Evolutionary conservation across 2,113 vertebrate species (phyloP).

Genomic region (Pangasianodon hypophthalmus): DNA sequence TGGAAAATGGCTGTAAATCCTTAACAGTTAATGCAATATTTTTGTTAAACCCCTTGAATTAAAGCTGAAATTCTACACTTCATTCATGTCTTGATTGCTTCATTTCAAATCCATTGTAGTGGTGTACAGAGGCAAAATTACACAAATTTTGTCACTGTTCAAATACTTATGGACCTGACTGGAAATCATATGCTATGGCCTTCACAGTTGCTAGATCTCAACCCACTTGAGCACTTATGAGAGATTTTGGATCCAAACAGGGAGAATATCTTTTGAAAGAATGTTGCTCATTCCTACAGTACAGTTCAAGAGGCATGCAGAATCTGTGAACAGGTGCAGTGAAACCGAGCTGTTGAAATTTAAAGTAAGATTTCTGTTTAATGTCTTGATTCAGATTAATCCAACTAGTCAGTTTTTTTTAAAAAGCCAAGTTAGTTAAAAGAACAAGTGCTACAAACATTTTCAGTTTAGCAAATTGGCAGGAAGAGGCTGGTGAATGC

Average conservation of each 20-base stretch:
- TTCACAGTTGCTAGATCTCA: not conserved
- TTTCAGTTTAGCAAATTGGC: slow-evolving; percentile 71
- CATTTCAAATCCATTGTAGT: too few relatives aligned
- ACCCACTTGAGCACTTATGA: not conserved
- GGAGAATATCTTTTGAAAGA: not conserved
- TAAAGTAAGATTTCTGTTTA: not conserved
- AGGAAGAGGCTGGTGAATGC: slow-evolving; percentile 76
- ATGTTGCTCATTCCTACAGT: not conserved
- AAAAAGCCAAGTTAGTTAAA: not conserved
- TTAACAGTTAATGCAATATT: too few relatives aligned
- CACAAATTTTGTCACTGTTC: too few relatives aligned
- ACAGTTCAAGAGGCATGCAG: not conserved
- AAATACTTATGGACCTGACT: too few relatives aligned
- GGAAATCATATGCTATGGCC: not conserved
- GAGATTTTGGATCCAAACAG: not conserved
- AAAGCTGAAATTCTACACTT: too few relatives aligned
- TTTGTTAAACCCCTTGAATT: too few relatives aligned
- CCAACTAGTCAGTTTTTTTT: slow-evolving; percentile 11
- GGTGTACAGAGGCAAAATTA: too few relatives aligned
- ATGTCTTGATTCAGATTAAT: slow-evolving; percentile 15
- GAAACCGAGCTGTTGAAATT: not conserved
- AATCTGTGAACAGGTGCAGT: not conserved
- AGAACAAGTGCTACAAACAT: slow-evolving; percentile 11
- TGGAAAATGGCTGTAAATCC: too few relatives aligned
- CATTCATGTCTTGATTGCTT: too few relatives aligned